Conservation (phyloP, 1,140 invertebrate genomes). For the Lycorma delicatula region DNA sequence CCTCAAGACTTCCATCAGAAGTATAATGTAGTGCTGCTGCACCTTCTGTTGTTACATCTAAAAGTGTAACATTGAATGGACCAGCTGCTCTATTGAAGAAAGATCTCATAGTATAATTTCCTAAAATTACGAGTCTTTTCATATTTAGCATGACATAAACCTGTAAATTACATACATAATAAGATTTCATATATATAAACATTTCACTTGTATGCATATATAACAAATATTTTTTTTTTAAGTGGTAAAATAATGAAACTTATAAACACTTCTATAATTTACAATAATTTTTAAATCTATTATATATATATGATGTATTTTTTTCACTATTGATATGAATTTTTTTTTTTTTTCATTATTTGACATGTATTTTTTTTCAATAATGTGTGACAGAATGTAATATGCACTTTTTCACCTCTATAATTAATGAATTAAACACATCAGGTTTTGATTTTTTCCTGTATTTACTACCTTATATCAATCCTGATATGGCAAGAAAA, state of each 20-base stretch:
- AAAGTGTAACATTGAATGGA: slow-evolving; percentile 64
- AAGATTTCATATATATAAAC: background rate
- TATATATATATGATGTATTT: background rate
- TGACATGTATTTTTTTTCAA: too few species aligned
- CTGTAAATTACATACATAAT: slow-evolving; percentile 16
- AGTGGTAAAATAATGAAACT: background rate
- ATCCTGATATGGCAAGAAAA: too few species aligned
- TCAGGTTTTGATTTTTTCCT: too few species aligned
- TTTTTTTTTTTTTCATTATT: background rate
- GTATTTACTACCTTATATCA: too few species aligned
- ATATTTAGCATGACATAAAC: slow-evolving; percentile 29
- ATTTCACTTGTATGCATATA: background rate
- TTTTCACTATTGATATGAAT: background rate
- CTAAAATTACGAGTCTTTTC: slow-evolving; percentile 48
- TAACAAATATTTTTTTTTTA: background rate
- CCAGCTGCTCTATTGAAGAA: slow-evolving; percentile 60
- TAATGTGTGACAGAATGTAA: too few species aligned
- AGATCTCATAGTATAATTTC: slow-evolving; percentile 64
- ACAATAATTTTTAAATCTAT: background rate
- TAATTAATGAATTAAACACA: too few species aligned
- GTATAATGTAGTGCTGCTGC: slow-evolving; percentile 58
- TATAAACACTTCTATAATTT: background rate
- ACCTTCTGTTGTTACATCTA: slow-evolving; percentile 54
- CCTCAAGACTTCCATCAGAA: slow-evolving; percentile 59
- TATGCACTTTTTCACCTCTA: too few species aligned